Conservation (phyloP, 1,140 invertebrate genomes). For the Cyclargus thomasi region DNA sequence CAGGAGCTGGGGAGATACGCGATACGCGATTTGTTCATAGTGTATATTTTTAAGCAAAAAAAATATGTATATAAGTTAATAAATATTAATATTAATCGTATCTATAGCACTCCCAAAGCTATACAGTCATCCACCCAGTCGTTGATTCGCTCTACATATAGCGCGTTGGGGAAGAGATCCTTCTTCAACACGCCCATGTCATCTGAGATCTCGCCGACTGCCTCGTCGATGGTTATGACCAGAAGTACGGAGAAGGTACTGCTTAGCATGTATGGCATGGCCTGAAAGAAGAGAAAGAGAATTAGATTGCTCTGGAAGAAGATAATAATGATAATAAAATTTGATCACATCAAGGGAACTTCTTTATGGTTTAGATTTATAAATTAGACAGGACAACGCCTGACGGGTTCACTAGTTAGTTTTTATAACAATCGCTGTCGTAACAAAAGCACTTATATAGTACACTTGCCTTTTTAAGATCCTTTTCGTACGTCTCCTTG, state of each 20-base stretch:
- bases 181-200: constrained; percentile 31
- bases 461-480: constrained; percentile 37
- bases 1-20: too few species aligned
- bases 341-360: too few species aligned
- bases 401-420: too few species aligned
- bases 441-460: not conserved
- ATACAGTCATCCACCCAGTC: constrained; percentile 40
- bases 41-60: too few species aligned
- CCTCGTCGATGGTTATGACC: constrained; percentile 33
- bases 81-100: not conserved
- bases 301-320: too few species aligned
- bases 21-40: too few species aligned
- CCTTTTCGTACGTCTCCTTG: constrained; percentile 36
- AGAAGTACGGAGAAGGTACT: constrained; percentile 21
- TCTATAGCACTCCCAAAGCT: constrained; percentile 33
- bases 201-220: constrained; percentile 31
- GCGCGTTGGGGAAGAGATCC: constrained; percentile 27
- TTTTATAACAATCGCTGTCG: too few species aligned
- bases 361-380: too few species aligned
- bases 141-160: constrained; percentile 33
- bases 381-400: too few species aligned
- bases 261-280: not conserved
- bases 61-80: too few species aligned
- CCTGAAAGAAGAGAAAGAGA: not conserved
- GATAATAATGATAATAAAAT: too few species aligned